Conservation (phyloP, 2,888 invertebrate genomes). For the Ctenicera cuprea region DNA sequence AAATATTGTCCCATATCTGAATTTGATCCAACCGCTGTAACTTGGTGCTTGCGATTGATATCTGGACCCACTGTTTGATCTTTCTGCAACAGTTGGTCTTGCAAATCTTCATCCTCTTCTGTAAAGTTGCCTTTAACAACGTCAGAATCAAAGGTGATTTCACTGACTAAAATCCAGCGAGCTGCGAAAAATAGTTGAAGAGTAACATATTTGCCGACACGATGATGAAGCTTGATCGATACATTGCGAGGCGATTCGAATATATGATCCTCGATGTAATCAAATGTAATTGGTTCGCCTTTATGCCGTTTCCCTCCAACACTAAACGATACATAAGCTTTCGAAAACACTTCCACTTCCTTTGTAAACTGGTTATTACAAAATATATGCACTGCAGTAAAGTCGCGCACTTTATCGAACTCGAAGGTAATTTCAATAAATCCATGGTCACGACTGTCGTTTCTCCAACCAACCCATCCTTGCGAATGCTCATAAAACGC, state of each 20-base stretch:
- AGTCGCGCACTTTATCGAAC: conserved; percentile 91
- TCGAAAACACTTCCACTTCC: conserved; percentile 90
- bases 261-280: conserved; percentile 84
- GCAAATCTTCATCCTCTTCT: conserved; percentile 65
- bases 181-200: conserved; percentile 86
- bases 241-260: conserved; percentile 90
- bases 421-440: conserved; percentile 85
- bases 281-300: conserved; percentile 84
- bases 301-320: conserved; percentile 87
- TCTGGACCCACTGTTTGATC: conserved; percentile 62
- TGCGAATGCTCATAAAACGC: conserved; percentile 77
- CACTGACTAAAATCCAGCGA: conserved; percentile 93
- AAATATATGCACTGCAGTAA: conserved; percentile 87
- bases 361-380: conserved; percentile 91
- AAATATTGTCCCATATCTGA: conserved; percentile 68
- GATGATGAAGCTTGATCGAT: conserved; percentile 86
- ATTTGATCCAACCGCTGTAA: conserved; percentile 66
- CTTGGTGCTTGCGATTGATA: conserved; percentile 66
- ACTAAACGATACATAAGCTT: conserved; percentile 86
- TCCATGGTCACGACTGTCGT: conserved; percentile 80
- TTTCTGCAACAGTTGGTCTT: conserved; percentile 60
- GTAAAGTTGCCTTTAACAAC: conserved; percentile 69
- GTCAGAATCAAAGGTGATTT: conserved; percentile 88
- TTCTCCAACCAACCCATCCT: conserved; percentile 95
- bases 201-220: conserved; percentile 88